Evolutionary conservation across 2,113 vertebrate genomes (phyloP), one percentile per base, ranked within the genome.

Genomic region (Peucedramus taeniatus): DNA sequence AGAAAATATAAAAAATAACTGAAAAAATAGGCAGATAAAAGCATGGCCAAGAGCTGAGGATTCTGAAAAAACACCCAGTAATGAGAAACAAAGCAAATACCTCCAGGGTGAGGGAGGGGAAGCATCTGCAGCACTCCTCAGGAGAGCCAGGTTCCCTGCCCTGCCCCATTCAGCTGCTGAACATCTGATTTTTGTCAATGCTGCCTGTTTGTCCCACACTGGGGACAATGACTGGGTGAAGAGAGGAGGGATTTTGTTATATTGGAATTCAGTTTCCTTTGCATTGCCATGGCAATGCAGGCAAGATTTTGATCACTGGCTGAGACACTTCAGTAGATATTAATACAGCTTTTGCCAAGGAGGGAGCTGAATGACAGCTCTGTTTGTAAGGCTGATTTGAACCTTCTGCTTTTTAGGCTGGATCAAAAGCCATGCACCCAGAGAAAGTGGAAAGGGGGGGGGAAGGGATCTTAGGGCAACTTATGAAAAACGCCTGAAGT

Each of bases 201-300:
- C 19, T 77, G 18, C 39, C 9, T 15, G 37, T 28, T 63, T 64
- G 78, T 61, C 69, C 87, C 65, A 20, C 1, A 3, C 7, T 24
- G 18, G 4, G 37, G 51, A 57, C 39, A 83, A 63, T 7, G 53
- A 50, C 37, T 6, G 44, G 33, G 47, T 45, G 60, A 83, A 59
- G 47, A 71, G 51, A 71, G 24, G 39, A 74, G n/a, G 33, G 61
- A 19, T 87, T 95, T 89, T 80, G 51, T 93, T 74, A 50, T 60
- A 9, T 7, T 57, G 50, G 40, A 77, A 69, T 85, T 94, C 84
- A 80, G 84, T 44, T 91, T 84, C 76, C 65, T 83, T 91, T 84
- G 78, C 70, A 95, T 87, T 96, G 79, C 95, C 82, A 97, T 95
- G 83, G 92, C 87, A 95, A 94, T 89, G 84, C 44, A 72, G 70